Base-by-base conservation (phyloP, 2,797 vertebrate genomes). In the Petrocephalus sullivani region DNA sequence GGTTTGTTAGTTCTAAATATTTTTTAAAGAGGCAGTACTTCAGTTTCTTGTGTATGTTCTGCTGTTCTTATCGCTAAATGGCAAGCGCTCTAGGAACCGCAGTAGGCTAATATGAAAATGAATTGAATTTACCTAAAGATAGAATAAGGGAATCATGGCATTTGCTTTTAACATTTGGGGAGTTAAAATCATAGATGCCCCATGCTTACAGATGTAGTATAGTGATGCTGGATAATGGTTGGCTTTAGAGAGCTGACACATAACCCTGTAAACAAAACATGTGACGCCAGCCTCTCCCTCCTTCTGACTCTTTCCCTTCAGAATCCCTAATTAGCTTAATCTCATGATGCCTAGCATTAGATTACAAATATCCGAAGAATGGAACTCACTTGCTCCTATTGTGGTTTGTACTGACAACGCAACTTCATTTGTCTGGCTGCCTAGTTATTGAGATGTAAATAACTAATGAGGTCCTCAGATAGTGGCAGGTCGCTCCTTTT, bases 381-480 rank as follows among this genome's bases (percentile, higher is more conserved):
- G 6, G 46, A 67, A 10, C 37, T 56, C 78, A 64, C 56, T 81
- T 83, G n/a, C 51, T 46, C 67, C 51, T 19, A 78, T 81, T 49
- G 33, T 75, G 51, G n/a, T 85, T 56, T 60, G 51, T 86, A 86
- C 53, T 37, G 53, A 75, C 84, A 49, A 88, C 88, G 54, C 60
- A 6, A 23, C 49, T 84, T 85, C 33, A 87, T 88, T 88, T 54
- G 60, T 61, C 60, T 51, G 57, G 75, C 51, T 67, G 19, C 37
- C 78, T 46, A 23, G 16, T 67, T n/a, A 71, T 58, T 46, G 21
- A 86, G n/a, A 86, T 78, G 88, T 53, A 75, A 86, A 89, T 85
- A 49, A 49, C 33, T 14, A 41, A 54, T 41, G 4, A 21, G 53
- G 71, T 60, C 10, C 87, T 88, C 16, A 6, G 23, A 71, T 21